Base-by-base conservation (phyloP, 2,113 vertebrate genomes). In the Pluvianellus socialis region DNA sequence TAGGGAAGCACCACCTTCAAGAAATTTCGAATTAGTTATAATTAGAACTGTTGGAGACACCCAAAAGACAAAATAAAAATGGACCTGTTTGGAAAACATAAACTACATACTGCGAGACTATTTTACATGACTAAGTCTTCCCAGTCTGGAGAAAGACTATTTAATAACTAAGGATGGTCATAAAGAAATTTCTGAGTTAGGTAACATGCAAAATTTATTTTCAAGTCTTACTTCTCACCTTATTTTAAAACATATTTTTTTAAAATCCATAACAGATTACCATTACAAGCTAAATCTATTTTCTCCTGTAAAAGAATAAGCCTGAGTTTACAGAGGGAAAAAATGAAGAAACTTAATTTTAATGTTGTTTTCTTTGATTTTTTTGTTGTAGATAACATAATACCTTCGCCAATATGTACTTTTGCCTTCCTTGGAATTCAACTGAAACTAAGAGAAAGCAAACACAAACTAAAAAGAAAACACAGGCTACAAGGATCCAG, bases 1-100 rank as follows among this genome's bases (percentile, higher is more conserved):
- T 94, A 99, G 94, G 19, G 99, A 99, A 83, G 99, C 99, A 79
- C 99, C 99, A 86, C 99, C 99, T 99, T 75, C 16, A 93, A 79
- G 63, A 63, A 95, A 91, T 59, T 32, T 87, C 4, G 23, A 63
- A 70, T 33, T 28, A 49, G 20, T 12, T 88, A 65, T 42, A 90
- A 42, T 24, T 55, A 73, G 6, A 61, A 49, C 30, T 50, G 40
- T 35, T 85, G 24, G 16, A 81, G 14, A 87, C 5, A 73, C 7
- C 1, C 32, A n/a, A 58, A 77, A 77, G 9, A n/a, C 4, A n/a
- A 47, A n/a, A 58, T 59, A 44, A 58, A 38, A 58, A 8, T 11
- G 49, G 2, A 52, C 16, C 11, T 33, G 14, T 47, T 42, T 68
- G 10, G 32, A 65, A 73, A 88, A 75, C 3, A 5, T 55, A 38